Evolutionary conservation across 1,140 invertebrate genomes (phyloP), one percentile per base, ranked within the genome.

Genomic region (Ceratoteleas bidentatus): DNA sequence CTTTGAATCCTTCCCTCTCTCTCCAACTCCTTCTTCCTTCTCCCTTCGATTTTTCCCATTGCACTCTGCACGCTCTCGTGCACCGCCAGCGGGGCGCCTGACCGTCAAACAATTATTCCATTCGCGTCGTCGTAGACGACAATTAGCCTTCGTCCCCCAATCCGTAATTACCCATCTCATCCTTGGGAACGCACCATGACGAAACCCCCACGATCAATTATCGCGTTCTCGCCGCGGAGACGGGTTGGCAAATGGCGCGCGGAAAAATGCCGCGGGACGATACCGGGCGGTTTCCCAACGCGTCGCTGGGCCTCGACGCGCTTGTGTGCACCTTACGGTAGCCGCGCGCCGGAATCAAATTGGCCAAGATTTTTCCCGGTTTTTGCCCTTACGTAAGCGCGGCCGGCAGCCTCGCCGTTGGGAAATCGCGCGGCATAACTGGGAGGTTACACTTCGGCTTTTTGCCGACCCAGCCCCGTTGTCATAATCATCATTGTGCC

Each of bases 401-500:
- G n/a, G n/a, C 65, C 54, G 60, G 43, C 24, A 24, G 65, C 11
- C 40, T 16, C 61, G 65, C 16, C 45, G 50, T 83, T 83, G 65
- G 43, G 70, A 74, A 78, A 83, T 60, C 38, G 40, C n/a, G n/a
- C n/a, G n/a, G n/a, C 64, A 82, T 82, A 77, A 74, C 80, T 83
- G 64, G 64, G 81, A 78, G 81, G 74, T 78, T 83, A 72, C 68
- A 64, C 33, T 76, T 61, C 40, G 47, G 13, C 56, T 69, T 69
- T 74, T 78, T 49, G 65, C 33, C 49, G 58, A 83, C 74, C 81
- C 74, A 74, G 81, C 74, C 81, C 74, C 70, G 70, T 83, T 83
- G 80, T 83, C 80, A 77, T 78, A 83, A 83, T 70, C 80, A 74
- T 83, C 80, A 76, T 82, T 60, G 68, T 82, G 34, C 43, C 66